Conservation (phyloP, 2,888 invertebrate species). For the Ceramica pisi region DNA sequence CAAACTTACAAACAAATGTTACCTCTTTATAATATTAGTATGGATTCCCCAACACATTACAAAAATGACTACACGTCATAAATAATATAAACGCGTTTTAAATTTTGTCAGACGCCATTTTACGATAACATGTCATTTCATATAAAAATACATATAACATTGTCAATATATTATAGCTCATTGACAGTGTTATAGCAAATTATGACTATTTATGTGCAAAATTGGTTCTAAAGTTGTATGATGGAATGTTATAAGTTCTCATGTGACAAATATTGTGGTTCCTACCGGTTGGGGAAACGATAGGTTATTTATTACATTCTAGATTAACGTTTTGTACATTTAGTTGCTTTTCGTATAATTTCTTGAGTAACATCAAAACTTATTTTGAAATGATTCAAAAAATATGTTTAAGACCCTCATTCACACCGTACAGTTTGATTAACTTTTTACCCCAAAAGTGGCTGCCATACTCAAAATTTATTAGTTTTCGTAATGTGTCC, state of each 20-base stretch:
- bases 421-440: no score
- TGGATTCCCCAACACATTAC: slow-evolving; percentile 41
- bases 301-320: slow-evolving; percentile 35
- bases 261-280: slow-evolving; percentile 43
- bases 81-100: slow-evolving; percentile 71
- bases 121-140: slow-evolving; percentile 59
- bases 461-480: no score
- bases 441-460: no score
- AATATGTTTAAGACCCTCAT: no score
- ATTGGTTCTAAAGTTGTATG: slow-evolving; percentile 52
- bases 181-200: slow-evolving; percentile 79
- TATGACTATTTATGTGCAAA: slow-evolving; percentile 80
- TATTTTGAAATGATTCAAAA: no score
- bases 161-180: slow-evolving; percentile 74
- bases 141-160: slow-evolving; percentile 56
- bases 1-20: no score
- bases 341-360: background rate
- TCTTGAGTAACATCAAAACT: no score
- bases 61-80: slow-evolving; percentile 61
- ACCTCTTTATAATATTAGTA: no score
- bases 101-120: slow-evolving; percentile 70
- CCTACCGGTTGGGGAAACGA: slow-evolving; percentile 42
- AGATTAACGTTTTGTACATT: background rate
- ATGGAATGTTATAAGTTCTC: slow-evolving; percentile 40
- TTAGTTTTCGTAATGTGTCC: no score